Evolutionary conservation across 2,888 invertebrate species (phyloP), one percentile per base, ranked within the genome.

Genomic region (Schizaphis graminum): DNA sequence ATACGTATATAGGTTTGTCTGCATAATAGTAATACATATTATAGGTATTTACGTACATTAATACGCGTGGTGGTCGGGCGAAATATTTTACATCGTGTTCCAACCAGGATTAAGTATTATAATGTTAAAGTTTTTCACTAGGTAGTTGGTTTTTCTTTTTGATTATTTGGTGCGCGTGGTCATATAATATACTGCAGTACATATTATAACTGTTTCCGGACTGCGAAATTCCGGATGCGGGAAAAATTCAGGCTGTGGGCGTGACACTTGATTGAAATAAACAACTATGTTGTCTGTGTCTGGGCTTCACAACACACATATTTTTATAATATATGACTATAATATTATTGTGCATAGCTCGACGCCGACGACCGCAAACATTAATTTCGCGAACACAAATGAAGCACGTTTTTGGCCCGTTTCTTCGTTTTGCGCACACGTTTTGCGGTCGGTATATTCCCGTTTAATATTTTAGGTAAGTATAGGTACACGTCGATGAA

Each of bases 331-430:
- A 77, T 77, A 77, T 77, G n/a, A 10, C 67, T 67, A 67, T n/a
- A 67, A 67, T 67, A 13, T 13, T n/a, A 67, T n/a, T 77, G 8
- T 35, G 21, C 35, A 21, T 26, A 77, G 77, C 35, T 77, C 77
- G 8, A 26, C 57, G 5, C n/a, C 26, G 35, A 16, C 44, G 49
- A 87, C 92, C 92, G 67, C 92, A 92, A 88, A 92, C 87, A 67
- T 53, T 92, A 92, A 87, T 92, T 92, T 87, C 26, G 67, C 61
- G 26, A 21, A 87, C 28, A 49, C 53, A 28, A 35, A 49, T 21
- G 35, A 47, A 53, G 92, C 92, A 92, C 92, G 92, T 92, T 92
- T 91, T 49, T 24, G 57, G 85, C 28, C 91, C n/a, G 44, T 86
- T 91, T 91, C 24, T 86, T 47, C 47, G 35, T 90, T 44, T 61